Evolutionary conservation across 2,113 vertebrate genomes (phyloP).

Genomic region (Urocitellus parryii): DNA sequence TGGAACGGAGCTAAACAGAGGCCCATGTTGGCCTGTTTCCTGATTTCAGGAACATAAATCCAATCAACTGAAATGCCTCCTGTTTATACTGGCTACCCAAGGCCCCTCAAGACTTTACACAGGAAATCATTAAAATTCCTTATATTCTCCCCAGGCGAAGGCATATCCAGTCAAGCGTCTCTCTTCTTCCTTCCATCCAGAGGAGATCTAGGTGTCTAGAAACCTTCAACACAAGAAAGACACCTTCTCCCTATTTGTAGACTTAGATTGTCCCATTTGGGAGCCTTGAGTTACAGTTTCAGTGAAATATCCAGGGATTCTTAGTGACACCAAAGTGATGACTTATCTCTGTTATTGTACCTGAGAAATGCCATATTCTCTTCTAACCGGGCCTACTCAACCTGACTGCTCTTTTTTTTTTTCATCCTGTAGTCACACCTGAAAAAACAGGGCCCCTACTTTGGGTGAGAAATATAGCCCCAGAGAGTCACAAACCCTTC

Average conservation of each 20-base stretch:
- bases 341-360: conserved; percentile 47
- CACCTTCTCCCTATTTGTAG: not conserved
- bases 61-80: conserved; percentile 64
- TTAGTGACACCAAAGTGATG: not conserved
- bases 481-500: conserved; percentile 73
- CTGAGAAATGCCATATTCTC: conserved; percentile 50
- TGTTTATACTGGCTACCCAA: conserved; percentile 79
- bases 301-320: conserved; percentile 34
- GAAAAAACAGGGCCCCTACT: conserved; percentile 70
- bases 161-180: conserved; percentile 50
- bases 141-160: conserved; percentile 73
- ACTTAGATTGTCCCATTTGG: conserved; percentile 40
- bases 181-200: not conserved
- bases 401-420: conserved; percentile 10
- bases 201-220: conserved; percentile 42
- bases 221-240: conserved; percentile 5
- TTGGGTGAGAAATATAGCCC: conserved; percentile 63
- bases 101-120: conserved; percentile 72
- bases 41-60: conserved; percentile 78
- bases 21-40: conserved; percentile 62
- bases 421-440: conserved; percentile 43
- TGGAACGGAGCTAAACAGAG: conserved; percentile 46
- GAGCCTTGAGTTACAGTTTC: not conserved
- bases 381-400: conserved; percentile 8
- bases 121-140: conserved; percentile 87